Conservation (phyloP, 2,888 invertebrate genomes). For the Andrena camellia region DNA sequence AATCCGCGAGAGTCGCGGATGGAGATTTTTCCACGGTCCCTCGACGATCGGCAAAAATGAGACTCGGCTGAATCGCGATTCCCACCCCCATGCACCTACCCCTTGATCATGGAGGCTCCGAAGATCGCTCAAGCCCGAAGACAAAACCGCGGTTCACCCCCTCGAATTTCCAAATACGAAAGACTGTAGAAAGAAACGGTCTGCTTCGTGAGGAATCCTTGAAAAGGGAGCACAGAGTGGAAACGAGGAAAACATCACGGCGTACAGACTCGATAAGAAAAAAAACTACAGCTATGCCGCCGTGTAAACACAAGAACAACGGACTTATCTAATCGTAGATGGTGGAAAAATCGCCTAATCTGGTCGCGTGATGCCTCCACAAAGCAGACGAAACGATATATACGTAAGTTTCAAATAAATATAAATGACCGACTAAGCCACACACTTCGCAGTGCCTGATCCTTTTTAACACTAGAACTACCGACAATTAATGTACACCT, state of each 20-base stretch:
- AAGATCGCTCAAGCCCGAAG: background rate
- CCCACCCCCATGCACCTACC: background rate
- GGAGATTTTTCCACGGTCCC: background rate
- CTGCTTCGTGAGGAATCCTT: too few relatives aligned
- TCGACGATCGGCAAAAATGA: slow-evolving; percentile 6
- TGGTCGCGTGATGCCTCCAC: background rate
- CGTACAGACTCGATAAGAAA: slow-evolving; percentile 24
- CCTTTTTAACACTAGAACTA: too few relatives aligned
- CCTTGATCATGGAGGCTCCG: background rate
- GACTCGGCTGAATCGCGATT: background rate
- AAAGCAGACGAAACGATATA: background rate
- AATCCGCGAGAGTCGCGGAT: slow-evolving; percentile 20
- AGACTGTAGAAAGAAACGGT: too few relatives aligned
- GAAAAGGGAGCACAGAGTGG: too few relatives aligned
- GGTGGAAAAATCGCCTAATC: slow-evolving; percentile 14
- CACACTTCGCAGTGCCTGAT: background rate
- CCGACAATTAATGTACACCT: too few relatives aligned
- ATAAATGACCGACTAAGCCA: background rate
- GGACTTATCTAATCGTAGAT: slow-evolving; percentile 37
- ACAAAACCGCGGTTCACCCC: background rate
- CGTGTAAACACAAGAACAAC: slow-evolving; percentile 13
- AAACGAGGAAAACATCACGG: background rate
- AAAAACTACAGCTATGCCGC: background rate
- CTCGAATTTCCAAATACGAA: too few relatives aligned
- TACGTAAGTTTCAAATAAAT: background rate